A percentile compares a stretch with the other conserved stretches of the same genome.
Conservation (phyloP, 2,797 vertebrate genomes). For the Cryptoprocta ferox region DNA sequence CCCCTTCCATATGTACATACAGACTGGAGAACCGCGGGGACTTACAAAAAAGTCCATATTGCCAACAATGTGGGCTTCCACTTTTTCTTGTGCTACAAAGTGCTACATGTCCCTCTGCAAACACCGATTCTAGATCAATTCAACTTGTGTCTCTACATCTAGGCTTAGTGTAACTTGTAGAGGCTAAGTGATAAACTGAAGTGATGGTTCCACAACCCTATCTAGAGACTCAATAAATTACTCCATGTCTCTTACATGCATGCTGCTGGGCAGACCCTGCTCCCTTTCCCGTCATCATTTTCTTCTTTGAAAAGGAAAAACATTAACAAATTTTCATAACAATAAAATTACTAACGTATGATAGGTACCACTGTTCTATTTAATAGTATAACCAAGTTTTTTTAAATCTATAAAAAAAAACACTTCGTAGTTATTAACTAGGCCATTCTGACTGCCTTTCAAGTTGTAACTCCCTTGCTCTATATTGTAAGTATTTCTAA, state of each 20-base stretch:
- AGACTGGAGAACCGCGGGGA: not conserved
- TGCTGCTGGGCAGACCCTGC: not conserved
- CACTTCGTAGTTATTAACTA: not conserved
- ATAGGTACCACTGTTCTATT: not conserved
- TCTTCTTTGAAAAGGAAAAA: conserved; percentile 49
- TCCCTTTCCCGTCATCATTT: not conserved
- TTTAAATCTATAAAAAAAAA: conserved; percentile 22
- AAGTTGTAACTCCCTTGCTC: not conserved
- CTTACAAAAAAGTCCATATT: not conserved
- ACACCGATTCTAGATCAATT: not conserved
- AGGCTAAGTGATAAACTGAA: conserved; percentile 22
- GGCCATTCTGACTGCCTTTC: not conserved
- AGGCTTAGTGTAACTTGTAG: not conserved
- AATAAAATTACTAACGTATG: not conserved
- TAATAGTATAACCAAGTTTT: not conserved
- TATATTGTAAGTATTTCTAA: not conserved
- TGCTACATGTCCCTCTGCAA: not conserved
- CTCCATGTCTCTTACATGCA: not conserved
- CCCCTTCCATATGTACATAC: not conserved
- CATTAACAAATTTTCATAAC: conserved; percentile 2
- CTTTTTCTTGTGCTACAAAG: not conserved
- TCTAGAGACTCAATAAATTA: not conserved
- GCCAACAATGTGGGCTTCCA: not conserved
- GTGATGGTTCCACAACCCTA: not conserved
- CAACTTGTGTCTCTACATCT: not conserved